Conservation (phyloP, 1,140 invertebrate genomes). For the Heliconius hewitsoni region DNA sequence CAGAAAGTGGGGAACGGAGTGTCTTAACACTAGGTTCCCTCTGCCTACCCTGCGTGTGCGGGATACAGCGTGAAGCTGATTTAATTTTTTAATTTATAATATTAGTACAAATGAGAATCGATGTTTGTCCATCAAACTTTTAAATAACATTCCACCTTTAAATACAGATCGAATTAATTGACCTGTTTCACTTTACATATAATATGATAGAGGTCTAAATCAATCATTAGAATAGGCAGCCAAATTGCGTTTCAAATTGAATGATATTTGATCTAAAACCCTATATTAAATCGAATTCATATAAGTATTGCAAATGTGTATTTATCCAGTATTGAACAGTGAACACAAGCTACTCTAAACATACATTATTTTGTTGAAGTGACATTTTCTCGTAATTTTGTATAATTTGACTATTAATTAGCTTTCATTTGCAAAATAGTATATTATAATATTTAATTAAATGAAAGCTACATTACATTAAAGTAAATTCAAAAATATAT, state of each 20-base stretch:
- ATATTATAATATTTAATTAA: not conserved
- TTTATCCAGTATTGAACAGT: not conserved
- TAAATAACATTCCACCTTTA: no score
- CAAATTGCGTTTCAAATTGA: constrained; percentile 1
- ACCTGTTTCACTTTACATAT: no score
- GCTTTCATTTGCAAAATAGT: not conserved
- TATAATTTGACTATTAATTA: not conserved
- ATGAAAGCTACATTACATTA: not conserved
- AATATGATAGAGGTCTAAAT: not conserved
- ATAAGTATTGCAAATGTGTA: not conserved
- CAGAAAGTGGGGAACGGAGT: no score
- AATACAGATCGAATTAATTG: no score
- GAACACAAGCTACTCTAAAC: not conserved
- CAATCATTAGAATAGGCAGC: not conserved
- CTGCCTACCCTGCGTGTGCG: no score
- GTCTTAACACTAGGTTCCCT: no score
- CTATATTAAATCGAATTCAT: constrained; percentile 22
- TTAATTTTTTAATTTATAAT: no score
- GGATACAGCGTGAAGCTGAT: no score
- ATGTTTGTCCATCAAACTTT: no score
- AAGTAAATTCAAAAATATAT: no score
- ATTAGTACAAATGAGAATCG: no score
- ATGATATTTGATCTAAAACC: not conserved
- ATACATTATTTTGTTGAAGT: not conserved
- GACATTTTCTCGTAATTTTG: not conserved